Conservation (phyloP, 2,888 invertebrate genomes). For the Drosophila aldrichi region DNA sequence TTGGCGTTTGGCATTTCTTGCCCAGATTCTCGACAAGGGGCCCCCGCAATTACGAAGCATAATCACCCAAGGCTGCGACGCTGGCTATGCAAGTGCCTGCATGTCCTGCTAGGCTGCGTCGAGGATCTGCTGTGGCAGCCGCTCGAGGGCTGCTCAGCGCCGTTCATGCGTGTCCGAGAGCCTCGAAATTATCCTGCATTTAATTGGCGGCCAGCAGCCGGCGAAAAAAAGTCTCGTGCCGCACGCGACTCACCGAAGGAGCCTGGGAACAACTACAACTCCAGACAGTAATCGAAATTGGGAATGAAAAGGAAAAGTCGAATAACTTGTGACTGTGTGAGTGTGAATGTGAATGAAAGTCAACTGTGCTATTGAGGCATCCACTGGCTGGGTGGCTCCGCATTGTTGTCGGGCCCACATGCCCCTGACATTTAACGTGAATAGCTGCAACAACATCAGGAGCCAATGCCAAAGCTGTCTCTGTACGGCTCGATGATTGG, state of each 20-base stretch:
- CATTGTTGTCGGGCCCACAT: constrained; percentile 57
- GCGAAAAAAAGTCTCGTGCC: constrained; percentile 48
- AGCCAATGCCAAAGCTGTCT: constrained; percentile 59
- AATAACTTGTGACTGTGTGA: constrained; percentile 2
- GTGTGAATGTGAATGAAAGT: constrained; percentile 19
- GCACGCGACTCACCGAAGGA: constrained; percentile 46
- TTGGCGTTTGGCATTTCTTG: constrained; percentile 23
- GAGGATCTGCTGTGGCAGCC: not conserved
- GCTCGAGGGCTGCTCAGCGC: constrained; percentile 15
- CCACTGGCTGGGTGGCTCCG: constrained; percentile 12
- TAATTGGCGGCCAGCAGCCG: constrained; percentile 54
- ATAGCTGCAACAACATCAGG: constrained; percentile 33
- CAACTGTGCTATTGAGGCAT: constrained; percentile 8
- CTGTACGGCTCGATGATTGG: constrained; percentile 67
- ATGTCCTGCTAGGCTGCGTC: constrained; percentile 28
- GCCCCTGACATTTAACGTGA: constrained; percentile 78
- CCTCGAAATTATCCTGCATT: constrained; percentile 22
- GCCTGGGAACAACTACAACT: constrained; percentile 20
- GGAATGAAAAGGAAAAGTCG: constrained; percentile 14
- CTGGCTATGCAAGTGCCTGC: constrained; percentile 32
- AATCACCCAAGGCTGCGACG: constrained; percentile 16
- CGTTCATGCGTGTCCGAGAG: constrained; percentile 33
- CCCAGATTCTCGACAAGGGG: constrained; percentile 33
- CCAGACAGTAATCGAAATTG: not conserved
- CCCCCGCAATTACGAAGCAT: constrained; percentile 52